Percentiles rank a stretch among this genome's conserved stretches.
phyloP scores from a whole-genome alignment of 35 echinoderm and acorn worm species.

The Apostichopus parvimensis region DNA sequence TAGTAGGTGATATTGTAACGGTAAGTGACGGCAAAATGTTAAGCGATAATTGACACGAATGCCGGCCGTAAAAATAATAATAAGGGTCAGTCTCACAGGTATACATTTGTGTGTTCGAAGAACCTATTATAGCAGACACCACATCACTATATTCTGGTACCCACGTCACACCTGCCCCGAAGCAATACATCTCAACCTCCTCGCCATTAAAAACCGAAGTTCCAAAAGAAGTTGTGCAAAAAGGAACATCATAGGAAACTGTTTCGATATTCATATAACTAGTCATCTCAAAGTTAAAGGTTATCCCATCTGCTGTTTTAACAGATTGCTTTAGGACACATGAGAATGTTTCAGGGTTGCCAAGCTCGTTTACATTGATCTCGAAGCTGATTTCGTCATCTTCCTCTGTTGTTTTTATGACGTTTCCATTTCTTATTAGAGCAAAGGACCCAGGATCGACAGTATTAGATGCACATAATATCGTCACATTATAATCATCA shows the following conservation, averaged over 20 bases:
- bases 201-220: not conserved
- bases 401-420: no score
- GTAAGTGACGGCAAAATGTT: not conserved
- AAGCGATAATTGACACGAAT: not conserved
- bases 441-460: no score
- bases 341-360: not conserved
- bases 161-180: not conserved
- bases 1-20: not conserved
- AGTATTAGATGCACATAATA: no score
- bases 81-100: not conserved
- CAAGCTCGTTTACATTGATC: no score
- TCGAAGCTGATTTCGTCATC: no score
- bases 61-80: no score
- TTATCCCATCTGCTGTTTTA: not conserved
- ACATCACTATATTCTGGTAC: not conserved
- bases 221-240: not conserved
- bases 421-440: no score
- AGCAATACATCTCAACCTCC: not conserved
- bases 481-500: no score
- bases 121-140: not conserved
- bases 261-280: not conserved
- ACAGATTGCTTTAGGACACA: not conserved
- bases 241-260: not conserved
- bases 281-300: not conserved
- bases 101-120: not conserved